phyloP scores from a whole-genome alignment of 2,113 vertebrate genomes.

The Scomber colias region DNA sequence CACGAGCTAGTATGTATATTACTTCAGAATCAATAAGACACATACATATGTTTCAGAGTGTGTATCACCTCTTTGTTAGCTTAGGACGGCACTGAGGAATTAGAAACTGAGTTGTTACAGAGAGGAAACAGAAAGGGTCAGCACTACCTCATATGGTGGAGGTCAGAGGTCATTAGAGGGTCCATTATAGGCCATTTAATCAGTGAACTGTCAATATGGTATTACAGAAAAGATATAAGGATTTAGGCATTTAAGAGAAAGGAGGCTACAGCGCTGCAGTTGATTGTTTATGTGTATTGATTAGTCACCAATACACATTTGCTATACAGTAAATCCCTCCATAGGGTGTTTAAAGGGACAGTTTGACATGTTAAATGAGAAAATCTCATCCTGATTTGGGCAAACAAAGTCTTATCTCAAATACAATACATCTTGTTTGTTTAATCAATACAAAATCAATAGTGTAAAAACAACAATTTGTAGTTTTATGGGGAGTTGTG shows the following conservation, averaged over 20 bases:
- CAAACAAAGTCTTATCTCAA: neutral
- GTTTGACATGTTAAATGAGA: no score
- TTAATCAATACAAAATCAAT: neutral
- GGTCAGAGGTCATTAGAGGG: slow-evolving; percentile 54
- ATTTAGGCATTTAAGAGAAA: slow-evolving; percentile 8
- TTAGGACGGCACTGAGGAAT: slow-evolving; percentile 40
- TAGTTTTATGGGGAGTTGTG: neutral
- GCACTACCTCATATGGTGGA: slow-evolving; percentile 22
- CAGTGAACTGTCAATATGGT: slow-evolving; percentile 8
- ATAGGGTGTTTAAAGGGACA: neutral
- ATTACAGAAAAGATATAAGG: neutral
- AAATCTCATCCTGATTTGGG: no score
- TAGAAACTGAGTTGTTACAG: slow-evolving; percentile 6
- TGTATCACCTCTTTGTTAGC: slow-evolving; percentile 30
- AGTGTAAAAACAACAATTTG: neutral
- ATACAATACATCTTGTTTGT: neutral
- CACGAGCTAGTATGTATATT: slow-evolving; percentile 6
- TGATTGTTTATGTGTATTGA: slow-evolving; percentile 9
- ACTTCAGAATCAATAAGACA: neutral
- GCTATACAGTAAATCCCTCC: neutral
- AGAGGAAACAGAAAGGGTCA: slow-evolving; percentile 36
- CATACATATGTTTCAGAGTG: neutral
- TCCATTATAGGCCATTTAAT: slow-evolving; percentile 21
- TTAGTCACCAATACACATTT: neutral
- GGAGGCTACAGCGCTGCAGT: neutral